A percentile compares a stretch with the other conserved stretches of the same genome.
phyloP scores from a whole-genome alignment of 2,113 vertebrate species.

The Macquaria australasica region DNA sequence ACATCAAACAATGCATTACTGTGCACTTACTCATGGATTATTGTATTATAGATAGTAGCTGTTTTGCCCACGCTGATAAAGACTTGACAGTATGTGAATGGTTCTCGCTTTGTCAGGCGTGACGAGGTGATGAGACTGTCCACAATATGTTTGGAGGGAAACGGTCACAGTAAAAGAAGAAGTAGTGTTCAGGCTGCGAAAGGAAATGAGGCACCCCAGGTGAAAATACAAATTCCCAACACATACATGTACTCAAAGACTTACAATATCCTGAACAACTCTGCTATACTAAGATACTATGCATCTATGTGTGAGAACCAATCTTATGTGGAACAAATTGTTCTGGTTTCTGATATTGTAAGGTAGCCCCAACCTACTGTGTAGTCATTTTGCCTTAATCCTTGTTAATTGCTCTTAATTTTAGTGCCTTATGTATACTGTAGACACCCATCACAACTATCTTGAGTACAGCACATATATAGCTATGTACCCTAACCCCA shows the following conservation, averaged over 20 bases:
- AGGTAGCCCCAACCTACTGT: background rate
- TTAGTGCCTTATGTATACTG: background rate
- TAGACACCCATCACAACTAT: background rate
- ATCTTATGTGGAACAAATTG: background rate
- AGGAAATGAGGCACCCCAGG: constrained; percentile 53
- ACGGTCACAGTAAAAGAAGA: constrained; percentile 2
- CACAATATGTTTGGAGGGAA: constrained; percentile 26
- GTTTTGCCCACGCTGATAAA: background rate
- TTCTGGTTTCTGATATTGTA: background rate
- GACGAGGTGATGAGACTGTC: constrained; percentile 12
- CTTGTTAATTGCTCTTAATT: background rate
- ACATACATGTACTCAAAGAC: background rate
- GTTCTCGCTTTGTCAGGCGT: constrained; percentile 48
- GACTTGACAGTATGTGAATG: constrained; percentile 9
- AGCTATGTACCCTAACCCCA: background rate
- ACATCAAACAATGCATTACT: background rate
- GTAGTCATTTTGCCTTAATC: no score
- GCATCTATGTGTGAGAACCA: background rate
- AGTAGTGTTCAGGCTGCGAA: background rate
- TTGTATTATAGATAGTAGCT: background rate
- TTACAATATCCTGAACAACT: background rate
- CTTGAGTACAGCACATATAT: background rate
- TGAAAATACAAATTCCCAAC: constrained; percentile 26
- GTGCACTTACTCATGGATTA: background rate
- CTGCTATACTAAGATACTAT: background rate